Base-by-base conservation (phyloP, 1,140 invertebrate genomes). In the Rhagoletis pomonella region DNA sequence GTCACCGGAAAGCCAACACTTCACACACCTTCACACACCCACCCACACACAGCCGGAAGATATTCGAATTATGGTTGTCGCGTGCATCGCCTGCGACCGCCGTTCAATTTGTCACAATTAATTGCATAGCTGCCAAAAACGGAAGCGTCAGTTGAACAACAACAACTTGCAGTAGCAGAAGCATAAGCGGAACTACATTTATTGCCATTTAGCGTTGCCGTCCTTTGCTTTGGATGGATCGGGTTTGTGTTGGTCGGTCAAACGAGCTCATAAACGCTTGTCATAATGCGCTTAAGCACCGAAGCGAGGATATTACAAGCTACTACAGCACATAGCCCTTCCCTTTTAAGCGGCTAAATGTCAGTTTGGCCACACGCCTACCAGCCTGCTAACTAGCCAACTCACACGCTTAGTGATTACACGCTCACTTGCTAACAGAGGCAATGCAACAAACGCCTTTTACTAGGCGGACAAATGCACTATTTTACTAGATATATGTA, bases 71-170 rank as follows among this genome's bases (percentile, higher is more conserved):
- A 58, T 85, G 85, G 50, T 73, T 67, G 87, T 58, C 87, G 81
- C 81, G 87, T 87, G 87, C 64, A 60, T 58, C 17, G 14, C 17
- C 17, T 10, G 29, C 29, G 64, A 44, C 77, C 60, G 60, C 50
- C 87, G 60, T 87, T 87, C 77, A 85, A 65, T 87, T 87, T 87
- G 87, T 85, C 59, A 87, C 87, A 87, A 87, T 87, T 87, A 85
- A 85, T 87, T 87, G 81, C 67, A 55, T 67, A 87, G 62, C 87
- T 87, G 87, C 81, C 81, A 87, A 87, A 81, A 81, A 69, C 87
- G 77, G 87, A 87, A 58, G 73, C 42, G n/a, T n/a, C 17, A 5
- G 10, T 55, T 17, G 1, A 10, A 55, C n/a, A 55, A 81, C 47
- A 81, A 50, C 73, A 81, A 81, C 14, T 67, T 29, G 44, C 12